Evolutionary conservation across 1,140 invertebrate genomes (phyloP), one percentile per base, ranked within the genome.

Genomic region (Chlorops oryzae): DNA sequence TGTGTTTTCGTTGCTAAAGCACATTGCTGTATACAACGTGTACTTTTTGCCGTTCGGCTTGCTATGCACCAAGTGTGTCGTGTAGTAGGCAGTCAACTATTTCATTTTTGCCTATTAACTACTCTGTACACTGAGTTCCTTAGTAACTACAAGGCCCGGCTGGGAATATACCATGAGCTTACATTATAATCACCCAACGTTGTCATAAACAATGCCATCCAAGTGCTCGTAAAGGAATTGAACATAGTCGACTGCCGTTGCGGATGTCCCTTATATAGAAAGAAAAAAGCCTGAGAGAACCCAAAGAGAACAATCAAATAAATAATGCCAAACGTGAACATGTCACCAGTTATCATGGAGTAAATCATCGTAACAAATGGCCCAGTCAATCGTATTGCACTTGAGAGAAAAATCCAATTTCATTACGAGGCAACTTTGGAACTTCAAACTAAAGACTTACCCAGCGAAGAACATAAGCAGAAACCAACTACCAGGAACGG

Each of bases 281-380:
- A 98, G 75, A 85, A 98, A 74, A 98, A 98, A 2, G 92, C 92
- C 75, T 96, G 91, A 13, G 92, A 92, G 75, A 98, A 98, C 15
- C 89, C 93, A 59, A 95, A 87, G 0, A 98, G 75, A 32, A 98
- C 87, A 55, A 99, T 89, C 55, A 81, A 81, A 70, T 95, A 97
- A 71, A 98, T 98, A 50, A 98, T 95, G 46, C 89, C 89, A 72
- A 98, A 98, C 25, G 92, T 94, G 60, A 96, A 83, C 90, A 98
- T 94, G 74, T 98, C 96, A 20, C 92, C 92, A 1, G 87, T 90
- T 61, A 98, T 92, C 94, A 98, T 98, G 59, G 86, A 90, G 77
- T 95, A 97, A 46, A 98, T 92, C 95, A 98, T 98, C 15, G 95
- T 96, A 41, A 98, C 92, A 75, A 98, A 97, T 1, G 95, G 94